phyloP scores from a whole-genome alignment of 2,113 vertebrate genomes.

The Lota lota region DNA sequence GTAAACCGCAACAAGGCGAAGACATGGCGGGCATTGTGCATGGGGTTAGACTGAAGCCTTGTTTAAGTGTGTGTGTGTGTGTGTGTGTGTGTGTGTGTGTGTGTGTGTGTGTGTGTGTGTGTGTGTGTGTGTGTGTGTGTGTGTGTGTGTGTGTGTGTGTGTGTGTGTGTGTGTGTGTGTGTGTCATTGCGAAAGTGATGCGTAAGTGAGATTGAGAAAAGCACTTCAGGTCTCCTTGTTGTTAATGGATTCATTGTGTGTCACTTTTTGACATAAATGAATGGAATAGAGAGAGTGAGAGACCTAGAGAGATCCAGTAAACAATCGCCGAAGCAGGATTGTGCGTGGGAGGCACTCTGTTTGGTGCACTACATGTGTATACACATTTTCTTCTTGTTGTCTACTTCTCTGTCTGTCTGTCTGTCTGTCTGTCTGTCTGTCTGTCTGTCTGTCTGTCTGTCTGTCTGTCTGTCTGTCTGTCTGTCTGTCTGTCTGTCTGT shows the following conservation, averaged over 20 bases:
- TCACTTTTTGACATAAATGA: conserved; percentile 31
- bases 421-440: no score
- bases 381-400: no score
- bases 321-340: no score
- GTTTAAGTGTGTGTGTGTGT: background rate
- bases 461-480: background rate
- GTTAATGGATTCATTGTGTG: conserved; percentile 13
- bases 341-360: no score
- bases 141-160: conserved; percentile 3
- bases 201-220: conserved; percentile 8
- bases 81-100: conserved; percentile 2
- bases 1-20: conserved; percentile 36
- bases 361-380: no score
- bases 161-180: background rate
- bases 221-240: conserved; percentile 20
- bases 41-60: conserved; percentile 33
- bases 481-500: no score
- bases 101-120: background rate
- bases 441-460: background rate
- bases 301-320: no score
- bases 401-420: no score
- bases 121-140: conserved; percentile 6
- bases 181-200: background rate
- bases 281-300: conserved; percentile 16
- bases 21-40: conserved; percentile 50